Evolutionary conservation across 2,113 vertebrate species (phyloP), one percentile per base, ranked within the genome.

Genomic region (Cyphomyrus discorhynchus): DNA sequence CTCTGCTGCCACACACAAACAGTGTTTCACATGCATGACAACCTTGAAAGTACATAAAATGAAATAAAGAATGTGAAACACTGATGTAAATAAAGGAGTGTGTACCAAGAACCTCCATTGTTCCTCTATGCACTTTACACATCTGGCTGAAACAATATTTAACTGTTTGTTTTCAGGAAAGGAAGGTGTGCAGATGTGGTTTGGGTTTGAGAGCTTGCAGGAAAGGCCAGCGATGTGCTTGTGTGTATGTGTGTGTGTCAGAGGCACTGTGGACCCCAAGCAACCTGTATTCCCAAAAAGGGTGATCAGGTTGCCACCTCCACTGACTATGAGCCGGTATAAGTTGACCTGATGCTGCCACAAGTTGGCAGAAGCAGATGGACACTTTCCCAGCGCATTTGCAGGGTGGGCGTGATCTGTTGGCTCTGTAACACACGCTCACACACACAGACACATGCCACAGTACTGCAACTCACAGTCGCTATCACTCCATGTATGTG

Each of bases 261-360:
- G 47, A 7, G 19, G 83, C n/a, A 86, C 52, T 70, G 82, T 8
- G 6, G 19, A 21, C 17, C 31, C 7, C 74, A 42, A 17, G 47
- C 8, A 8, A 11, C 89, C 88, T 42, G 88, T 89, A 17, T 58
- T 45, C 15, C 88, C 7, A 19, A 92, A 89, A 90, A 91, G 31
- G 91, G 92, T 92, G 92, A 91, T 93, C 91, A 92, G 90, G 85
- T 93, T 94, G 93, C 93, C 92, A 92, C 89, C 87, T 90, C 89
- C 50, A 92, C 91, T 93, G 93, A 92, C 91, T 90, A 82, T 91
- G 91, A 93, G 92, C 87, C 89, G 86, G 90, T 87, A 84, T 27
- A 0, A 39, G 90, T 90, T 90, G 91, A 89, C 91, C 90, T 82
- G 91, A 92, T 89, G 90, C 87, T 91, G 91, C 89, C 31, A 70